These are phyloP conservation scores for Hylaea fasciaria DNA, from an alignment of 2,888 invertebrate species.

Conservation along the genomic window DNA sequence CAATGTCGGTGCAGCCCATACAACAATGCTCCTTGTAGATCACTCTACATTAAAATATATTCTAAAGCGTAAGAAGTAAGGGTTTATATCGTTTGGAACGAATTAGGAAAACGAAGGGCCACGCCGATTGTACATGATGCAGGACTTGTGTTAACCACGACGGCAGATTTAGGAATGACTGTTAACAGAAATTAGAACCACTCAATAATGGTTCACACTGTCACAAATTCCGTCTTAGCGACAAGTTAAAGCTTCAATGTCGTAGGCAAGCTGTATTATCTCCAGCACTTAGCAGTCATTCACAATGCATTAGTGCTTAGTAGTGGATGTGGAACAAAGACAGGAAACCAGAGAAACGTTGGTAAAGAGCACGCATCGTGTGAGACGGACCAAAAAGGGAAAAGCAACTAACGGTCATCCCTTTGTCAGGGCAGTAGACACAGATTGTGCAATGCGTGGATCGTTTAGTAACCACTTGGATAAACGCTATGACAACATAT, in stretches of 20 bases:
- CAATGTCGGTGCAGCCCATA: conserved; percentile 69
- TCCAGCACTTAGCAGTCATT: conserved; percentile 46
- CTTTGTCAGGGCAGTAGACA: conserved; percentile 64
- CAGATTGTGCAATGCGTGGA: conserved; percentile 59
- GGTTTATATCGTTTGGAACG: conserved; percentile 54
- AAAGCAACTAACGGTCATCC: conserved; percentile 64
- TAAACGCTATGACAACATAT: conserved; percentile 32
- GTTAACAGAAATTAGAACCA: conserved; percentile 20
- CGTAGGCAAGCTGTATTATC: conserved; percentile 29
- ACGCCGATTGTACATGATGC: conserved; percentile 50
- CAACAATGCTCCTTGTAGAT: conserved; percentile 62
- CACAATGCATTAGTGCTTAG: conserved; percentile 52
- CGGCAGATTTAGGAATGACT: conserved; percentile 34
- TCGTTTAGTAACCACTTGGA: conserved; percentile 54
- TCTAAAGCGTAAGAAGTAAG: conserved; percentile 56
- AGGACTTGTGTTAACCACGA: conserved; percentile 64
- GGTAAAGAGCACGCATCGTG: conserved; percentile 60
- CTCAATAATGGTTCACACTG: conserved; percentile 8
- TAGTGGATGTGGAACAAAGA: conserved; percentile 60
- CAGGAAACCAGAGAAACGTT: conserved; percentile 66
- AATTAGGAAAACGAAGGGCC: conserved; percentile 49
- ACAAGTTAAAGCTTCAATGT: conserved; percentile 24
- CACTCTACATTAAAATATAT: conserved; percentile 55
- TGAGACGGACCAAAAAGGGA: conserved; percentile 58
- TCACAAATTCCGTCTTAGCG: conserved; percentile 7